Base-by-base conservation (phyloP, 2,888 invertebrate genomes). In the Tenthredo livida region DNA sequence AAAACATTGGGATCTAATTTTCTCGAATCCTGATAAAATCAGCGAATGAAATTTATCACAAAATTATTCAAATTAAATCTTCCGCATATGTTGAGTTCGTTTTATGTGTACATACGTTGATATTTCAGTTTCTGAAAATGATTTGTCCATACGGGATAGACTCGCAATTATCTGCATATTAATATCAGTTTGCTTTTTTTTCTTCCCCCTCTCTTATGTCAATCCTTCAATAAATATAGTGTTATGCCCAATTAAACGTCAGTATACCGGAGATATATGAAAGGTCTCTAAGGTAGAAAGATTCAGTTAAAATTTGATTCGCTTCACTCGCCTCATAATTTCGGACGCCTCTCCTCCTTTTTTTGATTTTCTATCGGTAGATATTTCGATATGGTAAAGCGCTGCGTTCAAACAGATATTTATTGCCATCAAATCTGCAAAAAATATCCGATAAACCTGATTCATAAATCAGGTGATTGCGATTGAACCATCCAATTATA, bases 301-400 rank as follows among this genome's bases (percentile, higher is more conserved):
- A 7, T 17, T 33, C n/a, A 17, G 7, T 37, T n/a, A 54, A 54
- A 54, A 54, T 54, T 25, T 54, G 12, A 7, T 17, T 77, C 9
- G 54, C 77, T 77, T 29, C 33, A 77, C 77, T 77, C 77, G 77
- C 77, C 77, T 77, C 25, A 17, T 6, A 77, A 54, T 77, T 21
- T 50, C 50, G 33, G 54, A 77, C 15, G 50, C 17, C 25, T 72
- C 40, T 17, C 25, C 33, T 50, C 50, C 17, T 29, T 15, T 70
- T 12, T 73, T 33, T 29, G 29, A 54, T 58, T 61, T 61, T 80
- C 21, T 40, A 80, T 9, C 1, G 9, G 10, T 21, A 33, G 58
- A n/a, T 40, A 61, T 58, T 58, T 21, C 21, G 21, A n/a, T 61
- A 40, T 61, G 40, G 58, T 21, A 61, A 40, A 50, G 61, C 37